phyloP scores from a whole-genome alignment of 64 coral and sea anemone genomes.

The Cladopsammia gracilis region DNA sequence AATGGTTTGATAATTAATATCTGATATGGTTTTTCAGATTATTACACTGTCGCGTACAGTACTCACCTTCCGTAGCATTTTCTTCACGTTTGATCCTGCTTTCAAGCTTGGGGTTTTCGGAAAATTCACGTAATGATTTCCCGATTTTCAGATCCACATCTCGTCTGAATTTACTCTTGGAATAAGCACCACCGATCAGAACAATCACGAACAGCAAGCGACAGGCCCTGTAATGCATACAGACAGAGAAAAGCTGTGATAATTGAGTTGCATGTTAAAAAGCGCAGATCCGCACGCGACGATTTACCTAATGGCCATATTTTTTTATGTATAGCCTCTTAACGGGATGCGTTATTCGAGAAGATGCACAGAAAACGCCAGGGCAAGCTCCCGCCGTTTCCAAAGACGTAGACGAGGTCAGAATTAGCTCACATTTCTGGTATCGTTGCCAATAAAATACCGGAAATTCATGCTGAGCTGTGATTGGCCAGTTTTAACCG shows the following conservation, averaged over 20 bases:
- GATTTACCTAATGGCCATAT: not conserved
- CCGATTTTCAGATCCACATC: not conserved
- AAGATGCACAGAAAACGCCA: not conserved
- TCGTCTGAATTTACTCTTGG: not conserved
- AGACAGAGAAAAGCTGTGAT: not conserved
- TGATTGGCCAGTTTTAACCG: not conserved
- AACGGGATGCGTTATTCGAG: not conserved
- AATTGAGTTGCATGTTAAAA: not conserved
- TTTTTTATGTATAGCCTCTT: not conserved
- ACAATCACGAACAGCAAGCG: not conserved
- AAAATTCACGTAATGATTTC: not conserved
- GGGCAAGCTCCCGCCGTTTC: not conserved
- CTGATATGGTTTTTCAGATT: too few species aligned
- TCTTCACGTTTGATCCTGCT: not conserved
- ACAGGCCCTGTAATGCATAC: not conserved
- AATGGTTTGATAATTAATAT: too few species aligned
- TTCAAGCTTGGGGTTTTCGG: not conserved
- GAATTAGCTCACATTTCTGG: constrained; percentile 4
- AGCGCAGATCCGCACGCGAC: not conserved
- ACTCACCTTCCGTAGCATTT: not conserved
- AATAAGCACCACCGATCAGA: not conserved
- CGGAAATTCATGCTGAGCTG: constrained; percentile 21
- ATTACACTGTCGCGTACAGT: not conserved
- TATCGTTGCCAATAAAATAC: not conserved
- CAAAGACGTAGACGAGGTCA: not conserved